Base-by-base conservation (phyloP, 2,888 invertebrate genomes). In the Sthenelais limicola region DNA sequence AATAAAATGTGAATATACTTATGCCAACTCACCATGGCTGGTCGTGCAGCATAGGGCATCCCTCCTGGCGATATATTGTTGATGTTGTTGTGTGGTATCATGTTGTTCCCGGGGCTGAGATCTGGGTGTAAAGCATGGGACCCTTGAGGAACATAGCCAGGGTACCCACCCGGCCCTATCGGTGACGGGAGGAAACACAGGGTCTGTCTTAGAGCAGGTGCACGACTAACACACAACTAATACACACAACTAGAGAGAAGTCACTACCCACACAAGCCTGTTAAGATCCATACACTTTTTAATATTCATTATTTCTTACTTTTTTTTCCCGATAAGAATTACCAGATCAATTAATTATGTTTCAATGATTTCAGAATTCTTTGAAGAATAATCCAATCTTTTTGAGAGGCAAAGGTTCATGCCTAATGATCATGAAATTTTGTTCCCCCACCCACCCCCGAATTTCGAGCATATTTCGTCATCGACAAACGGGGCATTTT, bases 61-160 rank as follows among this genome's bases (percentile, higher is more conserved):
- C 71, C 76, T 62, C 78, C 82, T 48, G 81, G 84, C 58, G 83
- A 83, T 72, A 83, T 82, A 75, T 80, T 84, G 81, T 83, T 82
- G 71, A 92, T 51, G 74, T 32, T 62, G 72, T 69, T 69, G 32
- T 78, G 92, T 0, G 72, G 92, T 70, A 92, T 91, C 73, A 89
- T 90, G 35, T 90, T 91, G 80, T 90, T 90, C 49, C 90, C 89
- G 18, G 83, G 82, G 48, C 83, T 84, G 73, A 86, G 82, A 68
- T 86, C 85, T 67, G 84, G 78, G 51, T 82, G 81, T 72, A 83
- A 54, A 54, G 43, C 56, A 73, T 48, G 33, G 26, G 67, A 30
- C 28, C 47, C 52, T 52, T 71, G 68, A 52, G 67, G 72, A 15
- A 68, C 12, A 54, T 72, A 68, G 28, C 62, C 49, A 67, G 72